These are phyloP conservation scores for Dasyurus viverrinus DNA, from an alignment of 2,113 vertebrate species.

Conservation along the genomic window DNA sequence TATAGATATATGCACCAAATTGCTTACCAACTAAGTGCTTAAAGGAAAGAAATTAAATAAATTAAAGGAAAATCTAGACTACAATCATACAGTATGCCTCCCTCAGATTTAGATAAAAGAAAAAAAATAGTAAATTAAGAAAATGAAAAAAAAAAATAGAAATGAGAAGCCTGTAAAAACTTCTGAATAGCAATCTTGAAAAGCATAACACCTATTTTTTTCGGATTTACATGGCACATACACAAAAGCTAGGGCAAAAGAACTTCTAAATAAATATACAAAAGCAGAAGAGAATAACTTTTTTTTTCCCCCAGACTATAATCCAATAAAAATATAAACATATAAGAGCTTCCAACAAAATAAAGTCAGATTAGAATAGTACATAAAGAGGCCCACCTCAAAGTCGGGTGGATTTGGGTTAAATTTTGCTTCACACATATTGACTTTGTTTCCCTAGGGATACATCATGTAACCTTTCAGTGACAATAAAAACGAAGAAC, in stretches of 20 bases:
- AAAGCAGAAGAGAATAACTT: background rate
- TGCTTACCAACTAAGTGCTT: background rate
- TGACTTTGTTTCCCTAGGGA: background rate
- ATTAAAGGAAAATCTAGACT: background rate
- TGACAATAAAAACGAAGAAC: background rate
- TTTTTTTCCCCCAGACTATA: background rate
- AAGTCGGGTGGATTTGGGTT: background rate
- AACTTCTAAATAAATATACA: background rate
- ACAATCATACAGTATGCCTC: background rate
- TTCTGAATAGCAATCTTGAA: background rate
- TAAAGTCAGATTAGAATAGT: background rate
- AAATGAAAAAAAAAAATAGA: background rate
- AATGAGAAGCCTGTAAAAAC: background rate
- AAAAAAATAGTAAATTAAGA: background rate
- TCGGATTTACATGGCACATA: background rate
- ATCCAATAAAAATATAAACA: background rate
- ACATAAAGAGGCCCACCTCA: background rate
- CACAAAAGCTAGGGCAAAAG: background rate
- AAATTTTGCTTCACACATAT: background rate
- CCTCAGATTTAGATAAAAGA: background rate
- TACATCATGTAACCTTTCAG: background rate
- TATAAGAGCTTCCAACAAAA: background rate
- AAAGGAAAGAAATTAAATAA: background rate
- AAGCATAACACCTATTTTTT: background rate
- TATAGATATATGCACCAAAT: background rate